Percentiles rank a stretch among this genome's conserved stretches.
phyloP scores from a whole-genome alignment of 2,888 invertebrate genomes.

The Ophioninae sp. region DNA sequence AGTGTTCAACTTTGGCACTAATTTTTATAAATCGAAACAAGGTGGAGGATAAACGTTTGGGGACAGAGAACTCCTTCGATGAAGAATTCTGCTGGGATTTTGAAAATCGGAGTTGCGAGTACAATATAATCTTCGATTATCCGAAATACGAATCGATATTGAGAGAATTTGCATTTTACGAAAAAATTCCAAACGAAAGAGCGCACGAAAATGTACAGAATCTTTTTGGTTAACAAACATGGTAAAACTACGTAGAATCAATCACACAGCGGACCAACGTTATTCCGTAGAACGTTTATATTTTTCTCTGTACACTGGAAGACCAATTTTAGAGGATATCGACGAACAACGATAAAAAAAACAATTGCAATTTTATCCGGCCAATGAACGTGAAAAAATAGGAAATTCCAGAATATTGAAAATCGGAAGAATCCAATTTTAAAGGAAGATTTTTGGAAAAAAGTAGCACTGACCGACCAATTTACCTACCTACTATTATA shows the following conservation, averaged over 20 bases:
- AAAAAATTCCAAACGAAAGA: not conserved
- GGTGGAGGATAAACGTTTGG: not conserved
- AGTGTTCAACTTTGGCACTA: not conserved
- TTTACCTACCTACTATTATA: constrained; percentile 9
- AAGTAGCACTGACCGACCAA: constrained; percentile 15
- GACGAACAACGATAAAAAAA: not conserved
- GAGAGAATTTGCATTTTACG: not conserved
- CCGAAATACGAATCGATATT: not conserved
- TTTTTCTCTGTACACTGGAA: constrained; percentile 7
- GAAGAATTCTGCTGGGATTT: not conserved
- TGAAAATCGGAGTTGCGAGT: not conserved
- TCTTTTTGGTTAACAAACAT: not conserved
- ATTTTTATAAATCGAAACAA: not conserved
- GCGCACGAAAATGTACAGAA: not conserved
- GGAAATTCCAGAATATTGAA: constrained; percentile 7
- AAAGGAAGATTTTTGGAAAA: not conserved
- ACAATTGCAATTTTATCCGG: constrained; percentile 11
- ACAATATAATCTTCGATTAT: not conserved
- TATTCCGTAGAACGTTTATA: constrained; percentile 7
- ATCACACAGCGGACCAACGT: constrained; percentile 33
- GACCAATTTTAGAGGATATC: constrained; percentile 22
- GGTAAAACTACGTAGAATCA: not conserved
- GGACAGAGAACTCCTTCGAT: not conserved
- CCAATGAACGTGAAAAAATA: constrained; percentile 22
- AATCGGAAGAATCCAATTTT: constrained; percentile 2